A percentile compares a stretch with the other conserved stretches of the same genome.
These are phyloP conservation scores for Erebia aethiops DNA, from an alignment of 2,888 invertebrate genomes.

Conservation along the genomic window DNA sequence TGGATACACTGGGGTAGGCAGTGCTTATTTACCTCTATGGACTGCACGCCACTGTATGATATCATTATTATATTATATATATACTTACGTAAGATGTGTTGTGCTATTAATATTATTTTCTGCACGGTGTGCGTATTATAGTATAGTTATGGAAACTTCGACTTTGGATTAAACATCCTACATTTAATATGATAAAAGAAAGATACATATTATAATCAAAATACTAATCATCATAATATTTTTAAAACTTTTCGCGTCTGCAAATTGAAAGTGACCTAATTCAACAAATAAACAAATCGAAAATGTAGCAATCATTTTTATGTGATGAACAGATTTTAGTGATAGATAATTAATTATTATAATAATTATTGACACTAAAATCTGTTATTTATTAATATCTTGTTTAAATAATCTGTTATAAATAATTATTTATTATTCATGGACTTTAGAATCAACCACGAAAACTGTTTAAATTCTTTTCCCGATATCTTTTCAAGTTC, in stretches of 20 bases:
- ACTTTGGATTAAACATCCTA: not conserved
- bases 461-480: not conserved
- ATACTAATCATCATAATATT: not conserved
- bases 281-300: not conserved
- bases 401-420: no score
- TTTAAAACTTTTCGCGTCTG: not conserved
- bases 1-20: no score
- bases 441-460: not conserved
- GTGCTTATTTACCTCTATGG: no score
- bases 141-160: slow-evolving; percentile 13
- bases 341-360: no score
- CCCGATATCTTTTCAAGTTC: not conserved
- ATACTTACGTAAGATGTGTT: not conserved
- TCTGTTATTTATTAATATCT: no score
- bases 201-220: not conserved
- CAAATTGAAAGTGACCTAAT: not conserved
- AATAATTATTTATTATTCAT: not conserved
- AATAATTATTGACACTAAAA: no score
- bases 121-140: not conserved
- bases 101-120: not conserved
- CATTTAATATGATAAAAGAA: not conserved
- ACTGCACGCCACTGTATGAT: no score
- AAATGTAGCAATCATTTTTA: not conserved
- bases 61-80: slow-evolving; percentile 6
- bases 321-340: not conserved